These are phyloP conservation scores for Pyrrhosoma nymphula DNA, from an alignment of 2,888 invertebrate genomes.

Conservation along the genomic window DNA sequence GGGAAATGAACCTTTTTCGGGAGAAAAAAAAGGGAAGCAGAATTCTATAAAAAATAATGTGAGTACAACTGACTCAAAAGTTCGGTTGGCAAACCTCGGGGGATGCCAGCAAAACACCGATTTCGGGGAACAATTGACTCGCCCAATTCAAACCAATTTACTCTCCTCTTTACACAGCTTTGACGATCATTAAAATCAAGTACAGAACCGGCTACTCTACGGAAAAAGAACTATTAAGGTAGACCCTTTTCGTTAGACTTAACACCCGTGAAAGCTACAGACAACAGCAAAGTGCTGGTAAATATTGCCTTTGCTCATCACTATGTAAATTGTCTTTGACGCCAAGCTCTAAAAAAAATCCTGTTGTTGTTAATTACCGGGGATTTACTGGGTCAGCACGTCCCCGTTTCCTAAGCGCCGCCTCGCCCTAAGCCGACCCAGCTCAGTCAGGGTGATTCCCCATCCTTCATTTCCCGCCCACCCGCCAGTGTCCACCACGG, in stretches of 20 bases:
- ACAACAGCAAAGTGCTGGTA: background rate
- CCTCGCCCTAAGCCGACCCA: constrained; percentile 2
- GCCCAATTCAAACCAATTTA: background rate
- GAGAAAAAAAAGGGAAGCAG: too few relatives aligned
- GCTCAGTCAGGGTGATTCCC: background rate
- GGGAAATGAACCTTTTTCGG: too few relatives aligned
- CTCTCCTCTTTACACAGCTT: background rate
- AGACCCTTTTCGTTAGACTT: background rate
- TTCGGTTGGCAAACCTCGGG: too few relatives aligned
- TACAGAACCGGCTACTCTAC: background rate
- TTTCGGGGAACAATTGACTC: background rate
- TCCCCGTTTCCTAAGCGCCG: background rate
- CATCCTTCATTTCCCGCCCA: background rate
- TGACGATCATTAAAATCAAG: background rate
- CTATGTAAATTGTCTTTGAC: background rate
- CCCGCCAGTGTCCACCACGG: background rate
- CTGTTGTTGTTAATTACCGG: background rate
- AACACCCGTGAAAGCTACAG: background rate
- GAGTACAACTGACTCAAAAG: too few relatives aligned
- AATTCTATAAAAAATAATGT: too few relatives aligned
- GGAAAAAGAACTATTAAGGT: background rate
- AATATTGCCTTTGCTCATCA: background rate
- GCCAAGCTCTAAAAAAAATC: background rate
- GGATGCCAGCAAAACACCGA: background rate
- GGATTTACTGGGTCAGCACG: background rate